Base-by-base conservation (phyloP, 1,140 invertebrate genomes). In the Drosophila fuyamai region DNA sequence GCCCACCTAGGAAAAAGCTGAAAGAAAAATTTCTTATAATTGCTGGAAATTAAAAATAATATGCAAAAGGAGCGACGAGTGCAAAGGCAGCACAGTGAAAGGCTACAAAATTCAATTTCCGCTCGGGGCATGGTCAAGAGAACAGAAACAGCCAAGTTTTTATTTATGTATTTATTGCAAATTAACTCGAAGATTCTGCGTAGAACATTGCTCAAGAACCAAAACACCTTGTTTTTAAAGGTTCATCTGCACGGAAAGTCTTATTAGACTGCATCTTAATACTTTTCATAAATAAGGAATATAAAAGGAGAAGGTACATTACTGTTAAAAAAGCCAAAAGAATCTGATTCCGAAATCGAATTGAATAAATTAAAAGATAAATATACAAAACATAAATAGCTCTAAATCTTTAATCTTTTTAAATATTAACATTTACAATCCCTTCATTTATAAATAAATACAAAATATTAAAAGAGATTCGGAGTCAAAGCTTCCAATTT, bases 41-140 rank as follows among this genome's bases (percentile, higher is more conserved):
- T 86, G 83, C 61, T 77, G 41, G 51, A 72, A 79, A 82, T 71
- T 65, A 78, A 78, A 76, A 61, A 75, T 68, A 67, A 72, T 68
- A 66, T 51, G 72, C 41, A 76, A 48, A 43, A 50, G 23, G 57
- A 41, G 51, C 44, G 27, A 47, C 44, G 46, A 57, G n/a, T 27
- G 27, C 40, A 74, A 56, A 63, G 60, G 55, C 38, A 18, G 59
- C 36, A 4, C 14, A 53, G 14, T 0, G 14, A 77, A 61, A 29
- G 73, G 51, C 35, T 79, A 46, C 79, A 82, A 88, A 83, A 83
- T 83, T 88, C 63, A 83, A 86, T 86, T 86, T 86, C 83, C 83
- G 71, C 48, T 59, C 2, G 12, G 41, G 32, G 40, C 38, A 41
- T 44, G 36, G 57, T 67, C 61, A 47, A 46, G 43, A 70, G 32